Conservation (phyloP, 2,113 vertebrate species). For the Chrysochloris asiatica region DNA sequence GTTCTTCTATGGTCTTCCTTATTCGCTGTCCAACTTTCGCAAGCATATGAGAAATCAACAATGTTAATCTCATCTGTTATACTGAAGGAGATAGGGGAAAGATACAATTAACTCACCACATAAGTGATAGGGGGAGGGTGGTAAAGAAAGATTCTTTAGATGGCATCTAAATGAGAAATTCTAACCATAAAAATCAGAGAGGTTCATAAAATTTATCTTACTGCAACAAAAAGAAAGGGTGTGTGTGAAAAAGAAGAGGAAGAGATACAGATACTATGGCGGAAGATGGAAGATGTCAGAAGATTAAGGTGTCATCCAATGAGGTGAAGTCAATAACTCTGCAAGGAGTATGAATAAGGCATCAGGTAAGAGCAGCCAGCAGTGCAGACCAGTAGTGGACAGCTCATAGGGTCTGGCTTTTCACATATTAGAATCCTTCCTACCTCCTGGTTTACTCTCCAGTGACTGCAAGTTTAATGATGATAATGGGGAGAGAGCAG, state of each 20-base stretch:
- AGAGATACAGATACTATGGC: not conserved
- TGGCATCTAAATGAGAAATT: not conserved
- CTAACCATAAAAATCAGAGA: not conserved
- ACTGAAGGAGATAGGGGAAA: not conserved
- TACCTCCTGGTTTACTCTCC: not conserved
- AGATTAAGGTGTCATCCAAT: not conserved
- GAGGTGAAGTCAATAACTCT: not conserved
- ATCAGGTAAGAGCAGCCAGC: not conserved
- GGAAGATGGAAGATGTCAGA: not conserved
- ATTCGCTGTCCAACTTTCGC: too few relatives aligned
- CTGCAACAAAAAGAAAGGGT: not conserved
- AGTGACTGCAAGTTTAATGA: slow-evolving; percentile 31
- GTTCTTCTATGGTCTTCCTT: too few relatives aligned
- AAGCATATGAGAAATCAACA: too few relatives aligned
- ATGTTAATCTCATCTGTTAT: not conserved
- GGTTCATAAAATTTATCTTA: slow-evolving; percentile 6
- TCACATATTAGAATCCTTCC: not conserved
- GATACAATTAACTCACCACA: not conserved
- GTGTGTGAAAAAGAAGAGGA: not conserved
- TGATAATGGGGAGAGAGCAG: not conserved
- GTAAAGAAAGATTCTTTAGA: not conserved
- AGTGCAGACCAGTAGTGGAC: not conserved
- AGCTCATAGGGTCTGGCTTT: not conserved
- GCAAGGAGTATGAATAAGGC: slow-evolving; percentile 12
- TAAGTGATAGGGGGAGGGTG: not conserved